Evolutionary conservation across 2,797 vertebrate genomes (phyloP), one percentile per base, ranked within the genome.

Genomic region (Serranus cabrilla): DNA sequence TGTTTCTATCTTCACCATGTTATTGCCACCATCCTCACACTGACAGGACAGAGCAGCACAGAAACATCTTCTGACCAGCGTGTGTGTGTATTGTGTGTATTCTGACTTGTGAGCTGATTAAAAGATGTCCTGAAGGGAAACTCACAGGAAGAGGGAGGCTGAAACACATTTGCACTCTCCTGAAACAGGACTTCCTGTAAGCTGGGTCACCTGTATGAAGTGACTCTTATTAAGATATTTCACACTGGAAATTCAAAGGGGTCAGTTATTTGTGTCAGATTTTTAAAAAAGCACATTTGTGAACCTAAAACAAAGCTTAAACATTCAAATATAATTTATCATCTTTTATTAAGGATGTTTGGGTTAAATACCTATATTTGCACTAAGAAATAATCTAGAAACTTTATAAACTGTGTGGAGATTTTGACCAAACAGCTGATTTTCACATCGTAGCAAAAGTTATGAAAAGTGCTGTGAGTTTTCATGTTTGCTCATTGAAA

Each of bases 61-160:
- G 45, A 56, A 12, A 54, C 21, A 46, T 4, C 62, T 13, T 45
- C 27, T 34, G 47, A 62, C 40, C 37, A 10, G 5, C 21, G 25
- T 60, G 25, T 51, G 12, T 34, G 45, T 49, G 8, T 50, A 7
- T 16, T 17, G 16, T 18, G 61, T 60, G 43, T 20, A 1, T 17
- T 34, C 23, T 47, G 37, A 54, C 37, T 37, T 58, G 17, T 61
- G 71, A 82, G 55, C 52, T 37, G 71, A 68, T 65, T 37, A 39
- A 58, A 58, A 65, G 43, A 52, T 9, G 21, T 1, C 64, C 66
- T 46, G n/a, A 18, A 34, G 62, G 16, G 46, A n/a, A 69, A 31
- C 31, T 7, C 31, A 16, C 51, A 45, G 51, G 37, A 37, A 55
- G 64, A 21, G 27, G 50, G 40, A 59, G 46, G 39, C n/a, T 78